phyloP scores from a whole-genome alignment of 2,888 invertebrate genomes.

The Lepetodrilus schrolli region DNA sequence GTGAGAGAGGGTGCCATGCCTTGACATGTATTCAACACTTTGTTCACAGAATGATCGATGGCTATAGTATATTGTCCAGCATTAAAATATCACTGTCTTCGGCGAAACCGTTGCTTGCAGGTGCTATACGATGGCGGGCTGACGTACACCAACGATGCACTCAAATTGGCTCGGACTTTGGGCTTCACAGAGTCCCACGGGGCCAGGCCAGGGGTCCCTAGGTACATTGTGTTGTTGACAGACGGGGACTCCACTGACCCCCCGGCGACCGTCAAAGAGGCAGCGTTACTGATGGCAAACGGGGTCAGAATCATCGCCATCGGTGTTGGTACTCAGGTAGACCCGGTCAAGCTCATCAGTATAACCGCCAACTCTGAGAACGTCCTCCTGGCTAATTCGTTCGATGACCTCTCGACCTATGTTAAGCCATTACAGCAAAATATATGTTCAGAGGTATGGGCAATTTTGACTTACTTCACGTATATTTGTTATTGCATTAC shows the following conservation, averaged over 20 bases:
- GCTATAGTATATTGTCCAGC: no score
- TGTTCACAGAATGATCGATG: no score
- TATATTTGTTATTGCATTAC: no score
- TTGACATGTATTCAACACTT: no score
- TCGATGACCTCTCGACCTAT: constrained; percentile 41
- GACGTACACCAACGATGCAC: neutral
- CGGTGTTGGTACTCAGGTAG: constrained; percentile 46
- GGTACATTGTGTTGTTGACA: constrained; percentile 47
- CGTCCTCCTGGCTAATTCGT: constrained; percentile 41
- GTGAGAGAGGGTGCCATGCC: no score
- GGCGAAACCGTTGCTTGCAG: neutral
- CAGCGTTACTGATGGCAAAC: constrained; percentile 43
- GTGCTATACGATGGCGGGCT: constrained; percentile 6
- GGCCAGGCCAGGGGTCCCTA: constrained; percentile 17
- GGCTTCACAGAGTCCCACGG: neutral
- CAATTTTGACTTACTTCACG: no score
- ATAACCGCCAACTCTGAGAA: constrained; percentile 46
- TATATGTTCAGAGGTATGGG: neutral
- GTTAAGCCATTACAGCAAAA: neutral
- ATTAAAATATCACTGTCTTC: no score
- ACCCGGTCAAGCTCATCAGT: constrained; percentile 41
- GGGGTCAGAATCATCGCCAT: constrained; percentile 42
- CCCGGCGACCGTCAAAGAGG: constrained; percentile 38
- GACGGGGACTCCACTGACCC: constrained; percentile 47
- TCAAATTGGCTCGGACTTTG: neutral